phyloP scores from a whole-genome alignment of 2,797 vertebrate species.

The Molossus alvarezi region DNA sequence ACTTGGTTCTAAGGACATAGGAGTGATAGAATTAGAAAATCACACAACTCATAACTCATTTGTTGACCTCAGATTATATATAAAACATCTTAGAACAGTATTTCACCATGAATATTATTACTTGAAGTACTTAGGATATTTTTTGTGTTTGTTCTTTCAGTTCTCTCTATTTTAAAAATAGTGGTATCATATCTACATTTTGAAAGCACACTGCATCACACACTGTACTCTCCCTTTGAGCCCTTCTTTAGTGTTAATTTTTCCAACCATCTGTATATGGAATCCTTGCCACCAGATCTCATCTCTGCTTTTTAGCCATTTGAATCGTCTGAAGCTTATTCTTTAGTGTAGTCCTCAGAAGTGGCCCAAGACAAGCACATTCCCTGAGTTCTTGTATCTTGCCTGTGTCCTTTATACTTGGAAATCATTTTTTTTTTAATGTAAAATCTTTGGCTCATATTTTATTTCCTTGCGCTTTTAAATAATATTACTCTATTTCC shows the following conservation, averaged over 20 bases:
- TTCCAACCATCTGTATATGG: neutral
- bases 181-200: neutral
- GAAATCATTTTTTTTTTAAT: constrained; percentile 4
- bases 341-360: neutral
- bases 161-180: neutral
- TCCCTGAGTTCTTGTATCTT: neutral
- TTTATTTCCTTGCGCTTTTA: constrained; percentile 54
- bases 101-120: neutral
- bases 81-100: constrained; percentile 45
- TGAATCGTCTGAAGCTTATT: neutral
- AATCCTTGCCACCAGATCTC: neutral
- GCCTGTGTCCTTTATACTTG: neutral
- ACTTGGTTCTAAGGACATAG: constrained; percentile 3
- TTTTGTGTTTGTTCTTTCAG: neutral
- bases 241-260: neutral
- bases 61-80: neutral
- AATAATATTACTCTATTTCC: neutral
- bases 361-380: neutral
- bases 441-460: neutral
- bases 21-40: neutral
- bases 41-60: neutral
- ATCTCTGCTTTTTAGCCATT: constrained; percentile 35
- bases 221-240: neutral
- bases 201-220: neutral
- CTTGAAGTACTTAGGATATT: neutral